These are phyloP conservation scores for Diploscapter pachys DNA, from an alignment of 1,140 invertebrate species.

Conservation along the genomic window DNA sequence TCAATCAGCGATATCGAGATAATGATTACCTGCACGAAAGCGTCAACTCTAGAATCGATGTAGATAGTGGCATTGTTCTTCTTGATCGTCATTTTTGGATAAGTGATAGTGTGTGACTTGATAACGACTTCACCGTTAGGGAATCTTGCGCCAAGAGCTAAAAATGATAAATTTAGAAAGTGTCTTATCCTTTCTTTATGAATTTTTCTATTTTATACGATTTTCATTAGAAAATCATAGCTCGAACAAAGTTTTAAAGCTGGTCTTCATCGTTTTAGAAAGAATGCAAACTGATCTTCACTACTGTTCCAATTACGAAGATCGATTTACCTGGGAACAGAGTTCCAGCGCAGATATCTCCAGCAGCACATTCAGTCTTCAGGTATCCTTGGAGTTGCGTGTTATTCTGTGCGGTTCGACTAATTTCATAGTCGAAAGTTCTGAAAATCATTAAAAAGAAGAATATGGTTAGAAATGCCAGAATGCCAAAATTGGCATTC, in stretches of 20 bases:
- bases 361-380: conserved; percentile 52
- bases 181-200: background rate
- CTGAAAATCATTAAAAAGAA: conserved; percentile 32
- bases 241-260: background rate
- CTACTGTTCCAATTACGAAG: background rate
- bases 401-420: conserved; percentile 50
- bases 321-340: conserved; percentile 44
- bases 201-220: background rate
- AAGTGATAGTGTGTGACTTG: conserved; percentile 56
- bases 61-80: conserved; percentile 49
- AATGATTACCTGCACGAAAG: conserved; percentile 52
- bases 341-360: conserved; percentile 57
- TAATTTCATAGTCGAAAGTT: conserved; percentile 59
- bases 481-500: conserved; percentile 17
- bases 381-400: conserved; percentile 51
- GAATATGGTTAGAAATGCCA: conserved; percentile 17
- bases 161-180: conserved; percentile 1
- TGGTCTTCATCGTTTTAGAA: background rate
- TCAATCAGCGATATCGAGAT: conserved; percentile 5
- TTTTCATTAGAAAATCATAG: background rate
- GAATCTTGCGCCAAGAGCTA: conserved; percentile 48
- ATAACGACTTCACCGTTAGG: conserved; percentile 55
- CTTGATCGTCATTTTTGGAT: conserved; percentile 47
- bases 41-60: conserved; percentile 55
- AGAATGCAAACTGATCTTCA: background rate